These are phyloP conservation scores for Drosophila kohkoa DNA, from an alignment of 1,140 invertebrate species.

Conservation along the genomic window DNA sequence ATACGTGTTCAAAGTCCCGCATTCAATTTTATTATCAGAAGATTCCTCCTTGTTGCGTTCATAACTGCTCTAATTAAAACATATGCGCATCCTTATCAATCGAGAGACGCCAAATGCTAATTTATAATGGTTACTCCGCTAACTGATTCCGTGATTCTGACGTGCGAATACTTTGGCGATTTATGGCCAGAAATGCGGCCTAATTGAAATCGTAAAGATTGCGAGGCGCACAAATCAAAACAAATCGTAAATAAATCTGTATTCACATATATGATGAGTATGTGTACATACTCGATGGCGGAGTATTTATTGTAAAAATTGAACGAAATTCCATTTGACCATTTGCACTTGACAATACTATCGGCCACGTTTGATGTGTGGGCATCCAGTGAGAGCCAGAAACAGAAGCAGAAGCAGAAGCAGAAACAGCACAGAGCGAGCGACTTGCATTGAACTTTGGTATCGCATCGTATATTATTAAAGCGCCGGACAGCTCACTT, in stretches of 20 bases:
- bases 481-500: constrained; percentile 54
- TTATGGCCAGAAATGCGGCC: constrained; percentile 46
- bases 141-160: constrained; percentile 13
- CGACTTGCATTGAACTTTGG: constrained; percentile 66
- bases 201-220: constrained; percentile 70
- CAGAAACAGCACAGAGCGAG: constrained; percentile 6
- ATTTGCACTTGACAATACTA: constrained; percentile 53
- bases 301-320: constrained; percentile 9
- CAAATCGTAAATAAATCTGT: constrained; percentile 80
- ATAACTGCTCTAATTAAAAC: background rate
- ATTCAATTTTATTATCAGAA: background rate
- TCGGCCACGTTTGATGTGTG: constrained; percentile 44
- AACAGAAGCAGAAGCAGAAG: constrained; percentile 8
- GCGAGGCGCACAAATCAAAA: constrained; percentile 63
- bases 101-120: constrained; percentile 23
- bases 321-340: constrained; percentile 56
- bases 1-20: too few relatives aligned
- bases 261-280: constrained; percentile 10
- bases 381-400: constrained; percentile 21
- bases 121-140: constrained; percentile 27
- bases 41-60: background rate
- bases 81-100: constrained; percentile 31
- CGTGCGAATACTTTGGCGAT: constrained; percentile 38
- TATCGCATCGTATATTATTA: constrained; percentile 69
- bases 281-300: background rate